These are phyloP conservation scores for Myoxocephalus aenaeus DNA, from an alignment of 2,797 vertebrate genomes.

Conservation along the genomic window DNA sequence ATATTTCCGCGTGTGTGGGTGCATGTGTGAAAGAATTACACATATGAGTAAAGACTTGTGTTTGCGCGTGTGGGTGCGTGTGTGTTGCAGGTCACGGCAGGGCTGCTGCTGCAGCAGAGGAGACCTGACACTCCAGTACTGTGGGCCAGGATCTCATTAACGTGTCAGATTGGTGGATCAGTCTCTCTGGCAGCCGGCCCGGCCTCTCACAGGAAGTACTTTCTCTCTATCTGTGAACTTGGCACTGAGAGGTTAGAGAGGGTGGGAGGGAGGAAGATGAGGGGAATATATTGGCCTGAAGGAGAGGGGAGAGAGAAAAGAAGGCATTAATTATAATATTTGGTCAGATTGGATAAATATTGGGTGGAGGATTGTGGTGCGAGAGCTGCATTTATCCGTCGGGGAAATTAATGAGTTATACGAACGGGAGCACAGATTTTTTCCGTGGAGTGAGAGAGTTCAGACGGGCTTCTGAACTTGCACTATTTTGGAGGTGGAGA, in stretches of 20 bases:
- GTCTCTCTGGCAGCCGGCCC: constrained; percentile 90
- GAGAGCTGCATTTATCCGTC: constrained; percentile 57
- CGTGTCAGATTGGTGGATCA: constrained; percentile 93
- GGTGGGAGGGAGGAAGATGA: constrained; percentile 36
- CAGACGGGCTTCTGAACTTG: constrained; percentile 45
- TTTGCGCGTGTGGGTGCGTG: constrained; percentile 43
- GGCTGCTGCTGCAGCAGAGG: constrained; percentile 85
- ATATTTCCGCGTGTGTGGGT: constrained; percentile 44
- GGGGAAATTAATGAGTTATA: constrained; percentile 36
- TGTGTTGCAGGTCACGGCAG: constrained; percentile 66
- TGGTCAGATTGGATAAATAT: constrained; percentile 80
- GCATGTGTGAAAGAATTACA: constrained; percentile 52
- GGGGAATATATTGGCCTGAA: constrained; percentile 62
- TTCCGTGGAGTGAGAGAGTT: constrained; percentile 12
- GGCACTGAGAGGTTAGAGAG: constrained; percentile 76
- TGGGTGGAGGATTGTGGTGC: constrained; percentile 65
- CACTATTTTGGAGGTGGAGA: constrained; percentile 68
- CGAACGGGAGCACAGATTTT: constrained; percentile 26
- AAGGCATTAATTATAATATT: constrained; percentile 77
- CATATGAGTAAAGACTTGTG: constrained; percentile 33
- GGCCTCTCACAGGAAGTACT: constrained; percentile 81
- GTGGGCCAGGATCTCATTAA: constrained; percentile 91
- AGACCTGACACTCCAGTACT: constrained; percentile 86
- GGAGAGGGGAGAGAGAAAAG: constrained; percentile 44
- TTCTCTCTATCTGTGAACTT: constrained; percentile 83